Conservation (phyloP, 2,888 invertebrate species). For the Chloroclysta siterata region DNA sequence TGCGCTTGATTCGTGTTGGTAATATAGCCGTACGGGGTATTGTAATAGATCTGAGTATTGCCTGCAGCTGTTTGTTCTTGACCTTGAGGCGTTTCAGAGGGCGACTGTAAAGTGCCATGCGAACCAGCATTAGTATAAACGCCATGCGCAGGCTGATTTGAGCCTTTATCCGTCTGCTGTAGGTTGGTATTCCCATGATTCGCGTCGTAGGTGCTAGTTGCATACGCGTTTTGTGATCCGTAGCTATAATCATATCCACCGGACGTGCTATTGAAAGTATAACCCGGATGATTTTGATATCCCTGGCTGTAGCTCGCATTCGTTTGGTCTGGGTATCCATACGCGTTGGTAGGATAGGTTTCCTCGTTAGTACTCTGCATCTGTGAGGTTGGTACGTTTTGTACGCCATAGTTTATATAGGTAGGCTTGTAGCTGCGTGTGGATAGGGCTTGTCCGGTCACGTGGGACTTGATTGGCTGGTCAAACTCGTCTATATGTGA, state of each 20-base stretch:
- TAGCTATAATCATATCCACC: constrained; percentile 87
- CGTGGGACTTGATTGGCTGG: constrained; percentile 77
- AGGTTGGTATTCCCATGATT: constrained; percentile 55
- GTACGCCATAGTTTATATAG: constrained; percentile 47
- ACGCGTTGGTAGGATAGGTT: constrained; percentile 50
- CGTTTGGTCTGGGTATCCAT: constrained; percentile 52
- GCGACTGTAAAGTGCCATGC: constrained; percentile 77
- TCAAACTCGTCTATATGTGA: constrained; percentile 68
- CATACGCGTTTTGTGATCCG: constrained; percentile 83
- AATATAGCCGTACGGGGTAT: constrained; percentile 79
- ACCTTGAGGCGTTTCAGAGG: constrained; percentile 65
- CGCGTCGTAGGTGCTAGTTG: constrained; percentile 51
- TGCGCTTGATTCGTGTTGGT: constrained; percentile 61
- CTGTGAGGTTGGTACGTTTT: constrained; percentile 33
- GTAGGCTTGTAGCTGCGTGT: constrained; percentile 46
- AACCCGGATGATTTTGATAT: constrained; percentile 86
- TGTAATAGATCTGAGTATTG: constrained; percentile 72
- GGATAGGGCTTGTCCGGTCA: constrained; percentile 71
- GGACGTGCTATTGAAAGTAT: constrained; percentile 82
- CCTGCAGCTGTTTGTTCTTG: constrained; percentile 44
- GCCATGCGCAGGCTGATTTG: constrained; percentile 61
- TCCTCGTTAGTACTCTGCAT: constrained; percentile 44
- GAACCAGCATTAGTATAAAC: constrained; percentile 80
- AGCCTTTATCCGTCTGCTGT: constrained; percentile 55
- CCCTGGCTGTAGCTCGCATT: constrained; percentile 58